Percentiles rank a stretch among this genome's conserved stretches.
Conservation (phyloP, 1,140 invertebrate species). For the Drosophila quadrilineata region DNA sequence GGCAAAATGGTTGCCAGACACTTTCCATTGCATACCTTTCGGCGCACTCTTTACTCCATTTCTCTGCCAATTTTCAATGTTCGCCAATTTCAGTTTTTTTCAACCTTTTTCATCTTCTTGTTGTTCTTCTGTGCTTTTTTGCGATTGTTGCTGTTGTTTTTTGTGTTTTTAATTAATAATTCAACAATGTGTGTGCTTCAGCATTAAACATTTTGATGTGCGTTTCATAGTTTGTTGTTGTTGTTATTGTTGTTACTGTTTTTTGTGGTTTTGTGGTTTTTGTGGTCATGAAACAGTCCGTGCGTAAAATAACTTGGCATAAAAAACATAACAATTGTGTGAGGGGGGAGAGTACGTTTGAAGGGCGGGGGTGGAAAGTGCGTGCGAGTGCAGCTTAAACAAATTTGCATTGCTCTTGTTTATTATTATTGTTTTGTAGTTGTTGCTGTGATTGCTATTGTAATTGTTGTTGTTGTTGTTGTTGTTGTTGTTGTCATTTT, state of each 20-base stretch:
- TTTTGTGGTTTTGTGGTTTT: conserved; percentile 47
- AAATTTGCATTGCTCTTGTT: conserved; percentile 31
- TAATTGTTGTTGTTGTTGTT: conserved; percentile 7
- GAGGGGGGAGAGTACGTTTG: not conserved
- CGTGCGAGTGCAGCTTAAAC: conserved; percentile 44
- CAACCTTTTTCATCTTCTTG: conserved; percentile 19
- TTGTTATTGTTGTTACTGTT: conserved; percentile 30
- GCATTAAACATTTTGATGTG: conserved; percentile 57
- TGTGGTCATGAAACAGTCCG: conserved; percentile 61
- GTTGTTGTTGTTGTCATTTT: conserved; percentile 49
- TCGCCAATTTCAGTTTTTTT: not conserved
- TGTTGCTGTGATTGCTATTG: not conserved
- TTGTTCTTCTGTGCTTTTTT: conserved; percentile 13
- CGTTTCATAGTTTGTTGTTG: conserved; percentile 15
- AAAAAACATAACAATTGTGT: conserved; percentile 51
- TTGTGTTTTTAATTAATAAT: conserved; percentile 33
- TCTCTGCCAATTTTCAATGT: not conserved
- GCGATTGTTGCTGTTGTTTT: too few relatives aligned
- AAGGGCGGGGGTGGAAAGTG: conserved; percentile 5
- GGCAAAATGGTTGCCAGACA: conserved; percentile 31
- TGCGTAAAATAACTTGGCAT: conserved; percentile 53
- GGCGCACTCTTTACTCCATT: conserved; percentile 12
- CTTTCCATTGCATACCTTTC: conserved; percentile 10
- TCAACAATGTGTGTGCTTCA: conserved; percentile 70
- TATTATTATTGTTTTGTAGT: conserved; percentile 14